A percentile compares a stretch with the other conserved stretches of the same genome.
Evolutionary conservation across 2,888 invertebrate genomes (phyloP).

Genomic region (Agriopis leucophaearia): DNA sequence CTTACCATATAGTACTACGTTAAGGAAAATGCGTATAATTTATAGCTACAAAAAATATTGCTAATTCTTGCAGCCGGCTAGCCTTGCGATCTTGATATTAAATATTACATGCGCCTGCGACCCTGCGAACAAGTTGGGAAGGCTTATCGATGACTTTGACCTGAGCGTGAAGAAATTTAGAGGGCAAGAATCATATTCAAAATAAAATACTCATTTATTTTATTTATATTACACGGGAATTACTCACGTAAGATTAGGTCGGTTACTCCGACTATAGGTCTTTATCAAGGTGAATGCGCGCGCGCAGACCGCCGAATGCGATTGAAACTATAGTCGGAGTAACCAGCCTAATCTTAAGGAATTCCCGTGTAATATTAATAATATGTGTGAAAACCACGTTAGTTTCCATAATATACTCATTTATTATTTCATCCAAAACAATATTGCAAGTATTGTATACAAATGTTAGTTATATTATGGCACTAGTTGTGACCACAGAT

Average conservation of each 20-base stretch:
- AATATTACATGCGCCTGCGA: slow-evolving; percentile 5
- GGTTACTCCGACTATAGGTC: too few species aligned
- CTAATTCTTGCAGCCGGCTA: not conserved
- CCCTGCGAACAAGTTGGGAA: slow-evolving; percentile 4
- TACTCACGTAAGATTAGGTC: too few species aligned
- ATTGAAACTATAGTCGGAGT: too few species aligned
- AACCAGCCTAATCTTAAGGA: too few species aligned
- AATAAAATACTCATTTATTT: not conserved
- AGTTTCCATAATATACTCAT: not conserved
- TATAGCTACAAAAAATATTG: not conserved
- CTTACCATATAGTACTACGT: too few species aligned
- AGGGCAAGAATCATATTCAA: not conserved
- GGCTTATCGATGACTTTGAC: slow-evolving; percentile 26
- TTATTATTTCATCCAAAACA: not conserved
- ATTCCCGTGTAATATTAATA: too few species aligned
- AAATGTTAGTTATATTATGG: not conserved
- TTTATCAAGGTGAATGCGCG: too few species aligned
- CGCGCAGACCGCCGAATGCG: too few species aligned
- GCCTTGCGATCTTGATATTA: slow-evolving; percentile 16
- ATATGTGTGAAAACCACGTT: too few species aligned
- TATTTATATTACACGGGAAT: too few species aligned
- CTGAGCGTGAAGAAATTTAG: slow-evolving; percentile 31
- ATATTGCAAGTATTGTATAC: not conserved
- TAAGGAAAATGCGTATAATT: too few species aligned
- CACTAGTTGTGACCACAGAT: too few species aligned